phyloP scores from a whole-genome alignment of 2,113 vertebrate genomes.

The Cryptotis parvus region DNA sequence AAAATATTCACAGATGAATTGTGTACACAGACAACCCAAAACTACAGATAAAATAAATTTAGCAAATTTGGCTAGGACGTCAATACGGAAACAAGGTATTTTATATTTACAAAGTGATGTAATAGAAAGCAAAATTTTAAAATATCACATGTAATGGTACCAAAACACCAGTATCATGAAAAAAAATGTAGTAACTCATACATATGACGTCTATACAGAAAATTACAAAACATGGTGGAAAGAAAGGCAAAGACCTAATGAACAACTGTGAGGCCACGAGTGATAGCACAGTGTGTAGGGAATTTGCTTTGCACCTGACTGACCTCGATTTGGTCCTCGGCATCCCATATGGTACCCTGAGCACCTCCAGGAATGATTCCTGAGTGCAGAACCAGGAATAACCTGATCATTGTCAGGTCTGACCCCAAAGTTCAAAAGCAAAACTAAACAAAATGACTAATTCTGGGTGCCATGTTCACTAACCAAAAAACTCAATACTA shows the following conservation, averaged over 20 bases:
- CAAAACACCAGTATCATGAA: conserved; percentile 1
- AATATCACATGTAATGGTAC: background rate
- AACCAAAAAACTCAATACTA: background rate
- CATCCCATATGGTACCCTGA: too few relatives aligned
- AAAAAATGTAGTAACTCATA: conserved; percentile 32
- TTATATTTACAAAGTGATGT: conserved; percentile 15
- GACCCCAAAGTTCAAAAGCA: too few relatives aligned
- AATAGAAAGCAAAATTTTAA: conserved; percentile 30
- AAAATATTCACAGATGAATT: background rate
- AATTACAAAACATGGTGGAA: conserved; percentile 10
- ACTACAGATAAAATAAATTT: conserved; percentile 18
- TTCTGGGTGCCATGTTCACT: background rate
- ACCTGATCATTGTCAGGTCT: too few relatives aligned
- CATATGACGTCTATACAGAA: conserved; percentile 2
- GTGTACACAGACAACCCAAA: background rate
- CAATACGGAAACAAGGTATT: background rate
- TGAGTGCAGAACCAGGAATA: too few relatives aligned
- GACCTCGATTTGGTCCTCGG: too few relatives aligned
- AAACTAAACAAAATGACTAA: too few relatives aligned
- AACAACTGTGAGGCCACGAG: too few relatives aligned
- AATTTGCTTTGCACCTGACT: too few relatives aligned
- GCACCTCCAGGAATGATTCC: too few relatives aligned
- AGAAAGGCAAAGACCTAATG: background rate
- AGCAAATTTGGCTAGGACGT: conserved; percentile 24
- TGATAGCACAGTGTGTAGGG: too few relatives aligned